Base-by-base conservation (phyloP, 2,113 vertebrate species). In the Regulus satrapa region DNA sequence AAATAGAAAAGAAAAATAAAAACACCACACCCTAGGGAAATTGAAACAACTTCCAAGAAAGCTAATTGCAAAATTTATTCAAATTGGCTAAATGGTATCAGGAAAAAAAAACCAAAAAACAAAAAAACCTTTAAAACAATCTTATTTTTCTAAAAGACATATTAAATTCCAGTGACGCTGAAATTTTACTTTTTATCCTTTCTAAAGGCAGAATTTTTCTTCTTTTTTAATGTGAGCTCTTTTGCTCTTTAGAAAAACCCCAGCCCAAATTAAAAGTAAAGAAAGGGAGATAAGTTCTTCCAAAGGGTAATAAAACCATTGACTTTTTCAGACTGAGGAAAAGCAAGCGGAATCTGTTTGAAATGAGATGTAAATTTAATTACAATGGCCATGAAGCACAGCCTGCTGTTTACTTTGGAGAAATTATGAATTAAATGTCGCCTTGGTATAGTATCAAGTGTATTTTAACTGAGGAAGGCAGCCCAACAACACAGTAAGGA, bases 361-460 rank as follows among this genome's bases (percentile, higher is more conserved):
- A 75, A 73, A 77, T 64, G 55, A 68, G 32, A 72, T 77, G 55
- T 73, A 59, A 83, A 66, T 68, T 90, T 82, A 69, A 69, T 67
- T 77, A 34, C 31, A 71, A 38, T 56, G 61, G 11, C 31, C 8
- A 10, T 15, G 41, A 69, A 51, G 56, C 63, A 25, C 46, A 87
- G 52, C 31, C 48, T 61, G 31, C 45, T 5, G 9, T 59, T 91
- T 54, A 36, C 12, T 34, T 41, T 64, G 40, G 36, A 69, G 68
- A 56, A 82, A 75, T 36, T 9, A 43, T 2, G 3, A 69, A 76
- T 94, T 72, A 82, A 69, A 38, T 43, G 14, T 32, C 15, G 52
- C 58, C 32, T 67, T 56, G 48, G 14, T 59, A 13, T 18, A 43
- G 16, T 36, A 64, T 25, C 73, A 89, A 38, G 6, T 11, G 0